Percentiles rank a stretch among this genome's conserved stretches.
Conservation (phyloP, 1,140 invertebrate species). For the Drosophila melanica region DNA sequence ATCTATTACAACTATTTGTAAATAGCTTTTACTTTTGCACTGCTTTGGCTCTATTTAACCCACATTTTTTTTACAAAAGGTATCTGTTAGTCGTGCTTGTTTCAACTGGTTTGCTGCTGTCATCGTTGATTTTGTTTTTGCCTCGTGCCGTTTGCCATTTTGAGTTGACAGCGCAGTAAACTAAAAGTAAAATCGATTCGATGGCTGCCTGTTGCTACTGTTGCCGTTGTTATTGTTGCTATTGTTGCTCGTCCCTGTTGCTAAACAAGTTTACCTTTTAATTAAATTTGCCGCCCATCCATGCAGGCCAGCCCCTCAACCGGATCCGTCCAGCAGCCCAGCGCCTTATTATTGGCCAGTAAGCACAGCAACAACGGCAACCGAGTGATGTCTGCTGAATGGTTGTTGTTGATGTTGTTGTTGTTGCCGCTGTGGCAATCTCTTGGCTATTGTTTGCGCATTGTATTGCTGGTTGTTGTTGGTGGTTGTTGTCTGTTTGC, state of each 20-base stretch:
- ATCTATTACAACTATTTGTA: too few relatives aligned
- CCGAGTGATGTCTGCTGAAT: not conserved
- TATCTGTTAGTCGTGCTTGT: not conserved
- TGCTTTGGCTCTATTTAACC: too few relatives aligned
- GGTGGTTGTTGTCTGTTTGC: slow-evolving; percentile 11
- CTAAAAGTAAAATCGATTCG: slow-evolving; percentile 68
- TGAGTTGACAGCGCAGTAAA: slow-evolving; percentile 50
- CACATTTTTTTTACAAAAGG: not conserved
- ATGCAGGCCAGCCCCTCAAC: slow-evolving; percentile 13
- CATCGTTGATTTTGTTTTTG: slow-evolving; percentile 24
- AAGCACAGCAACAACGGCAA: slow-evolving; percentile 43
- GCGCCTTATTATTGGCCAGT: slow-evolving; percentile 52
- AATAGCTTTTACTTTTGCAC: too few relatives aligned
- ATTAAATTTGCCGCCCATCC: slow-evolving; percentile 72
- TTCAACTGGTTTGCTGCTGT: not conserved
- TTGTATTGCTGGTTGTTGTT: slow-evolving; percentile 19
- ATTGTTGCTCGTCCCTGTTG: slow-evolving; percentile 26
- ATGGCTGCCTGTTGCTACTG: slow-evolving; percentile 70
- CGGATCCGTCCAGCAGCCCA: not conserved
- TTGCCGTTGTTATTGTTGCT: slow-evolving; percentile 9
- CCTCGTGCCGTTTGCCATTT: slow-evolving; percentile 75
- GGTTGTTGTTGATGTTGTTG: slow-evolving; percentile 2
- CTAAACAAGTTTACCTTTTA: slow-evolving; percentile 78
- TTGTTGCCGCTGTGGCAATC: slow-evolving; percentile 49
- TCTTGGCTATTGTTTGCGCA: slow-evolving; percentile 52